Evolutionary conservation across 2,113 vertebrate genomes (phyloP).

Genomic region (Hippocampus comes): DNA sequence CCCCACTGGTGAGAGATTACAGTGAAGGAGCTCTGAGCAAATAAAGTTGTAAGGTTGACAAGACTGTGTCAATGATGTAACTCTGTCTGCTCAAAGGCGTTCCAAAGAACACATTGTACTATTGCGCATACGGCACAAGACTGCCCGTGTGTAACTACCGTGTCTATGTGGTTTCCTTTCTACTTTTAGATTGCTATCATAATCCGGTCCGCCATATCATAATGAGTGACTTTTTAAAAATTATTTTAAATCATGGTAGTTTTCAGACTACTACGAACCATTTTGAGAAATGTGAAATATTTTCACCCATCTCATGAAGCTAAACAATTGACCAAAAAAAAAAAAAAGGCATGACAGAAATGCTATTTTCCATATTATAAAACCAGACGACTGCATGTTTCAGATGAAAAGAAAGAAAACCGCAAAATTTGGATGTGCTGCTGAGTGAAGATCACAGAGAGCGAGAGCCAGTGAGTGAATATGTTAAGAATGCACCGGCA

Average conservation of each 20-base stretch:
- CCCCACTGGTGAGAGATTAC: neutral
- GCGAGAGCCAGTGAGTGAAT: neutral
- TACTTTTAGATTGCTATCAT: neutral
- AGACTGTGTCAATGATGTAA: neutral
- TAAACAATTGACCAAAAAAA: too few species aligned
- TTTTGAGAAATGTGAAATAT: too few species aligned
- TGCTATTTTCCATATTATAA: too few species aligned
- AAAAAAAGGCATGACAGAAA: too few species aligned
- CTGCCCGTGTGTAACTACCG: neutral
- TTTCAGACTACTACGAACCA: too few species aligned
- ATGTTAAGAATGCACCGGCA: conserved; percentile 6
- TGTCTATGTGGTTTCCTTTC: neutral
- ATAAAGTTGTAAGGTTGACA: neutral
- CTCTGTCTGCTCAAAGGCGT: neutral
- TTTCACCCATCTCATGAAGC: too few species aligned
- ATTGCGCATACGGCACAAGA: neutral
- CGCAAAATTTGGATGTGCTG: neutral
- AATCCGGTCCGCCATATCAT: too few species aligned
- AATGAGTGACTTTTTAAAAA: too few species aligned
- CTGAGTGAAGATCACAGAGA: neutral
- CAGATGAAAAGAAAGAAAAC: neutral
- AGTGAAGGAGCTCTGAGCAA: neutral
- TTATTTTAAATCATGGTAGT: too few species aligned
- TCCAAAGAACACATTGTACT: conserved; percentile 19
- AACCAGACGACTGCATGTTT: too few species aligned